Base-by-base conservation (phyloP, 2,888 invertebrate species). In the Phyllotreta striolata region DNA sequence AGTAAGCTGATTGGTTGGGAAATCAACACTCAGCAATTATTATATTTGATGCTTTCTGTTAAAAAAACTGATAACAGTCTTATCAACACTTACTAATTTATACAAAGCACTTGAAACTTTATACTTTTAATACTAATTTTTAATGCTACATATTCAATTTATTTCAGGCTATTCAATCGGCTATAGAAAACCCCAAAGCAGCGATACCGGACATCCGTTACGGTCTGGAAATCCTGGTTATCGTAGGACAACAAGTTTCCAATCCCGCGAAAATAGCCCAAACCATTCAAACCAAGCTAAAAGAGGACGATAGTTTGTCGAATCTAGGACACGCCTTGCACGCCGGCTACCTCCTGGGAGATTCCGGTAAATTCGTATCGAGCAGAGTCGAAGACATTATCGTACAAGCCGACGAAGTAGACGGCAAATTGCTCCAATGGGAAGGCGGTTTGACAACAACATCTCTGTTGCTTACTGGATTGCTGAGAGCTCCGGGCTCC, bases 341-440 rank as follows among this genome's bases (percentile, higher is more conserved):
- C 63, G 86, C 93, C 55, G 93, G 94, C n/a, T 84, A 92, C 47
- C 86, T 90, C 69, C 83, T 96, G 70, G 77, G 77, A 39, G 86
- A 85, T 70, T 88, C 89, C 62, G 89, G 90, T 10, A 85, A 84
- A 51, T 88, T 88, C 76, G 85, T 86, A 46, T 86, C 88, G 46
- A 89, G 92, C 64, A 89, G 93, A 58, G 90, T 96, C 24, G 96
- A 96, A 81, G 95, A 96, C 79, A 91, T 93, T n/a, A 85, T 98
- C 64, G 90, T 93, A 2, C 96, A 97, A 77, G 97, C 97, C 1
- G 98, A 98, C 82, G 97, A 98, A 85, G 91, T 78, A 37, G 94
- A 97, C 82, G 91, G 92, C 8, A 89, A 88, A 75, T 89, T 91
- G 74, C 83, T 95, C 66, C 93, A 97, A 83, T 98, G 96, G 81